A percentile compares a stretch with the other conserved stretches of the same genome.
phyloP scores from a whole-genome alignment of 2,888 invertebrate genomes.

The Argynnis bischoffii region DNA sequence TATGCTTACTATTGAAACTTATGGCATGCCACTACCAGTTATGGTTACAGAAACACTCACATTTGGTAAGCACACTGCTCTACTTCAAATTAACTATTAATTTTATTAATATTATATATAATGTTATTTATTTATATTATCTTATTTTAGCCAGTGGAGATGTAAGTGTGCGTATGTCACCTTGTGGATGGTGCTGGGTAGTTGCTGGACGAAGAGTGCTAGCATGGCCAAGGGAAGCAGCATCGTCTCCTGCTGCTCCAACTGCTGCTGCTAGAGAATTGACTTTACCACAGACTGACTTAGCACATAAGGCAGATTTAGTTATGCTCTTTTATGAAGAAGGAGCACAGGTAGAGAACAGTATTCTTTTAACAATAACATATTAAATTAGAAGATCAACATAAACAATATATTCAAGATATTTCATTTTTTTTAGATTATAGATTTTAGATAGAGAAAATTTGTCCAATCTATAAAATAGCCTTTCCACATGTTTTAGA shows the following conservation, averaged over 20 bases:
- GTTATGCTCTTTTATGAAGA: constrained; percentile 86
- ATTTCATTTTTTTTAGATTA: background rate
- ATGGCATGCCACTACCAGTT: constrained; percentile 92
- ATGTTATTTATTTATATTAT: background rate
- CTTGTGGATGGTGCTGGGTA: constrained; percentile 91
- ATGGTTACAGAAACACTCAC: constrained; percentile 94
- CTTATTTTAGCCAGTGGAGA: constrained; percentile 73
- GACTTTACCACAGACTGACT: constrained; percentile 94
- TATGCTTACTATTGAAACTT: constrained; percentile 88
- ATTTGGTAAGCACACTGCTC: constrained; percentile 82
- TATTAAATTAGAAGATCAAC: background rate
- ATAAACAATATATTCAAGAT: background rate
- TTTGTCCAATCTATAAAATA: background rate
- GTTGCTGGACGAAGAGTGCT: constrained; percentile 93
- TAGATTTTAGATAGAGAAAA: too few relatives aligned
- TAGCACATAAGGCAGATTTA: constrained; percentile 94
- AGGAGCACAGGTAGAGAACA: constrained; percentile 59
- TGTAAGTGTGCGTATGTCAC: constrained; percentile 84
- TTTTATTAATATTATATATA: background rate
- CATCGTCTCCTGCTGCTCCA: constrained; percentile 52
- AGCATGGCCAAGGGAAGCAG: constrained; percentile 89
- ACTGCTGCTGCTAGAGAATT: constrained; percentile 91
- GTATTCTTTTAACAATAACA: background rate
- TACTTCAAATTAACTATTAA: background rate
- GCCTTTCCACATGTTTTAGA: constrained; percentile 54